Conservation (phyloP, 2,113 vertebrate genomes). For the Catharus minimus region DNA sequence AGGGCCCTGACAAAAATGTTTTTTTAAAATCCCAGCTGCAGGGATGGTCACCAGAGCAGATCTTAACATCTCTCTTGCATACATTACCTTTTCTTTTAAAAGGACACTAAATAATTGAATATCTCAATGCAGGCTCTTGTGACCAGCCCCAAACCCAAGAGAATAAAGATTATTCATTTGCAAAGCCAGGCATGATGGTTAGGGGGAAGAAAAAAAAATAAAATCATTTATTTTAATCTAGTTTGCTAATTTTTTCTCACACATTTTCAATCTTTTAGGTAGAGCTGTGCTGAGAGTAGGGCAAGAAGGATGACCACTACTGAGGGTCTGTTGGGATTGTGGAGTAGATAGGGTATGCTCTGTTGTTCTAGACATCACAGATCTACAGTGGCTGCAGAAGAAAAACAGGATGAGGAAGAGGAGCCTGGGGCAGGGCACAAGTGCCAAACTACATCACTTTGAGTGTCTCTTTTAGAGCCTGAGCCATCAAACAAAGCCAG, state of each 20-base stretch:
- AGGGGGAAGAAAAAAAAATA: background rate
- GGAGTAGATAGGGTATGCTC: background rate
- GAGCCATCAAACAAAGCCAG: background rate
- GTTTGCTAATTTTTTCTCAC: background rate
- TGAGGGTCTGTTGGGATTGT: rapidly evolving
- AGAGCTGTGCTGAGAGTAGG: background rate
- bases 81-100: constrained; percentile 38
- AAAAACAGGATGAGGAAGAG: background rate
- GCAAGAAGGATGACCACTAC: background rate
- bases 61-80: background rate
- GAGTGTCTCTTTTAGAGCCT: background rate
- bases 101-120: constrained; percentile 45
- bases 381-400: background rate
- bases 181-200: background rate
- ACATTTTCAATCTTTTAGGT: background rate
- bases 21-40: background rate
- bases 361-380: background rate
- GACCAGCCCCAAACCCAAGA: background rate
- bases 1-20: background rate
- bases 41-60: background rate
- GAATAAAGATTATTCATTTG: constrained; percentile 26
- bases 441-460: background rate
- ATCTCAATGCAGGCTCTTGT: background rate
- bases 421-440: background rate
- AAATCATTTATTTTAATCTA: background rate